Conservation (phyloP, 2,113 vertebrate species). For the Centrocercus urophasianus region DNA sequence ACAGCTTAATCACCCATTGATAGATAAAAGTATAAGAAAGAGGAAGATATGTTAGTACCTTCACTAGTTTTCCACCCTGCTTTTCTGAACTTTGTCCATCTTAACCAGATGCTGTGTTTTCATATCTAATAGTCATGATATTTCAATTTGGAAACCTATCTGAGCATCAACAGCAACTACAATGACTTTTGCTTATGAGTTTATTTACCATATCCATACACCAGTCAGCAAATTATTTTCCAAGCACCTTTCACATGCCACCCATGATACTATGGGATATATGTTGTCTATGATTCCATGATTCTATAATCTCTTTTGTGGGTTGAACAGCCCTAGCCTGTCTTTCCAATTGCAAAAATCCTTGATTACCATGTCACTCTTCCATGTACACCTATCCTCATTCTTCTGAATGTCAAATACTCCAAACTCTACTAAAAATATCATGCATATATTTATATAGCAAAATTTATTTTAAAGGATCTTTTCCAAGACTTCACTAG, state of each 20-base stretch:
- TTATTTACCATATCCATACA: background rate
- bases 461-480: background rate
- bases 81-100: background rate
- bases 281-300: too few species aligned
- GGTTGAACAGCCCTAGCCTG: background rate
- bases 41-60: background rate
- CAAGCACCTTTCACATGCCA: background rate
- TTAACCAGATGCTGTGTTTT: background rate
- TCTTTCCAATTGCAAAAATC: background rate
- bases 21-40: background rate
- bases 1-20: background rate
- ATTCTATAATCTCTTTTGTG: background rate
- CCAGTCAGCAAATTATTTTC: background rate
- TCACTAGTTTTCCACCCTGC: background rate
- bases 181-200: background rate
- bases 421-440: background rate
- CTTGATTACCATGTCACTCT: constrained; percentile 22
- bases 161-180: background rate
- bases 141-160: background rate
- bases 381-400: background rate
- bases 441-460: background rate
- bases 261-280: background rate
- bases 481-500: background rate
- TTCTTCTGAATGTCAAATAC: background rate
- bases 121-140: background rate